Evolutionary conservation across 2,888 invertebrate species (phyloP).

Genomic region (Drosophila dives): DNA sequence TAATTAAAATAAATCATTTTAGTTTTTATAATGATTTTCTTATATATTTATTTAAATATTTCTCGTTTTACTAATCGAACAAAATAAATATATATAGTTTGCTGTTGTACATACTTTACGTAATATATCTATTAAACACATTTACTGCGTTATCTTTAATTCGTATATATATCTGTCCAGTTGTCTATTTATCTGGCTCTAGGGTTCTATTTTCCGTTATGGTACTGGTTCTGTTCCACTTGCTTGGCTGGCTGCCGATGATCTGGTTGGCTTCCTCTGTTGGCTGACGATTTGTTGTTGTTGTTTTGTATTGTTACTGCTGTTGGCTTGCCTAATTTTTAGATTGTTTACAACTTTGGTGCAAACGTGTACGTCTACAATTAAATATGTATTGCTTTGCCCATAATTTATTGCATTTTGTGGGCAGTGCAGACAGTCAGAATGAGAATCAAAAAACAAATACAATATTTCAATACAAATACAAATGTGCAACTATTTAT

Average conservation of each 20-base stretch:
- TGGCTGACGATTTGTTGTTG: slow-evolving; percentile 29
- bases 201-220: slow-evolving; percentile 28
- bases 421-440: slow-evolving; percentile 76
- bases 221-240: slow-evolving; percentile 61
- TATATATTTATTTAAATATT: background rate
- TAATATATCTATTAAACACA: slow-evolving; percentile 42
- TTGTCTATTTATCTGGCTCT: slow-evolving; percentile 14
- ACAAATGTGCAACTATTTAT: slow-evolving; percentile 24
- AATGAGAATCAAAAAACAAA: slow-evolving; percentile 33
- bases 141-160: slow-evolving; percentile 46
- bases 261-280: slow-evolving; percentile 51
- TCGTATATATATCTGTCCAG: background rate
- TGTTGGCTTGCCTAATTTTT: slow-evolving; percentile 75
- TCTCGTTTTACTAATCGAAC: background rate
- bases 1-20: background rate
- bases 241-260: slow-evolving; percentile 43
- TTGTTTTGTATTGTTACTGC: slow-evolving; percentile 33
- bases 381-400: slow-evolving; percentile 51
- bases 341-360: slow-evolving; percentile 68
- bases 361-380: slow-evolving; percentile 75
- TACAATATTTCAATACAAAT: slow-evolving; percentile 11
- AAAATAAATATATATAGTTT: slow-evolving; percentile 25
- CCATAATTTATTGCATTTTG: slow-evolving; percentile 75
- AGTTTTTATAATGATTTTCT: background rate
- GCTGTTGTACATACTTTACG: slow-evolving; percentile 26